Evolutionary conservation across 2,888 invertebrate genomes (phyloP), one percentile per base, ranked within the genome.

Genomic region (Sipha maydis): DNA sequence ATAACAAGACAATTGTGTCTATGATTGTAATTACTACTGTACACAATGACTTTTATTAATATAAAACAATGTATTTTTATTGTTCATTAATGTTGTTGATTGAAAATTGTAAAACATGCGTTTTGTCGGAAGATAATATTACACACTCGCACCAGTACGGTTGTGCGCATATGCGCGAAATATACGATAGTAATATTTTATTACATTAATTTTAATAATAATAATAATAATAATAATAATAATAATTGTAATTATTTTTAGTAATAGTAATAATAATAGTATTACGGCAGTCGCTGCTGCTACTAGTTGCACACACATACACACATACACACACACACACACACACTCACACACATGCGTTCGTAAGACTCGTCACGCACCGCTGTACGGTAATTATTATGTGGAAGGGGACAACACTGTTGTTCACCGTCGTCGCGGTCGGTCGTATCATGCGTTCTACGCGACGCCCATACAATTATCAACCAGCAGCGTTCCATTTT

Each of bases 381-480:
- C 48, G 7, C 11, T 1, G 48, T 69, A 78, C 85, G 71, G 38
- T 85, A 79, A 48, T 79, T 71, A 71, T 71, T 11, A 71, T 54
- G 71, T 71, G 77, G 78, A 77, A 71, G 78, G 78, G 79, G 86
- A 79, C 71, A 25, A 79, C 86, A 86, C 86, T 86, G 86, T 21
- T 38, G 25, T 19, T 25, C 73, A 61, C 84, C 83, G 41, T 8
- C 73, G 83, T n/a, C 38, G 21, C 71, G 21, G 56, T 19, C 79
- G 71, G 76, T 34, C 77, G 78, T 78, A 73, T 86, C 86, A 73
- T 61, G 75, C 83, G 83, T 75, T 34, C 25, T 21, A 21, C 85
- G 71, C 85, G 69, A 79, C 85, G 73, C 86, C 86, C 86, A 21
- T 86, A 86, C 80, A 25, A 86, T 71, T 85, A 78, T 71, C 71